Conservation (phyloP, 1,140 invertebrate species). For the Aporrectodea caliginosa region DNA sequence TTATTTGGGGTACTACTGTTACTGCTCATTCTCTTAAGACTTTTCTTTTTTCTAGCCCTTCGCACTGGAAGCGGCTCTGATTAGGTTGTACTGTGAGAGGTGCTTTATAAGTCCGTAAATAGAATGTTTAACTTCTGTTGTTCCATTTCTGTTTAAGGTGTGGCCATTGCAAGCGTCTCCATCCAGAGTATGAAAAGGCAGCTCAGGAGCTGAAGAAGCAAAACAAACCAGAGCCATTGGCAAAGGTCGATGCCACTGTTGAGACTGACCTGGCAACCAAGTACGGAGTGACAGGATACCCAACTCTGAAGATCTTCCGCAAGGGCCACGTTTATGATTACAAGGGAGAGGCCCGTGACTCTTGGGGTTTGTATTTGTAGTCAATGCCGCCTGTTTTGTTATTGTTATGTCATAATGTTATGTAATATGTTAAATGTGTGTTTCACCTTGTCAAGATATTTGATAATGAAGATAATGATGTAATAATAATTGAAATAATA, state of each 20-base stretch:
- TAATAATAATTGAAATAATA: too few relatives aligned
- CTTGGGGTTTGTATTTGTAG: constrained; percentile 40
- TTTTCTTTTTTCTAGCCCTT: too few relatives aligned
- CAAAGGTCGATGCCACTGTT: constrained; percentile 71
- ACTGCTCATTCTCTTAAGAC: too few relatives aligned
- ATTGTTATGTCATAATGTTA: too few relatives aligned
- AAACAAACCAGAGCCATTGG: constrained; percentile 82
- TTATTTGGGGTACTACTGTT: too few relatives aligned
- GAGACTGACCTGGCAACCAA: constrained; percentile 74
- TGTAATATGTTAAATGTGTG: neutral
- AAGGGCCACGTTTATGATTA: constrained; percentile 86
- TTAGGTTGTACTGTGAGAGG: too few relatives aligned
- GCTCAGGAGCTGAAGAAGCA: constrained; percentile 75
- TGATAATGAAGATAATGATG: too few relatives aligned
- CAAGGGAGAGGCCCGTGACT: constrained; percentile 74
- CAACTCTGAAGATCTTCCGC: constrained; percentile 91
- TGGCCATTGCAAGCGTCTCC: constrained; percentile 93
- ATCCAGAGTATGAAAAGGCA: constrained; percentile 94
- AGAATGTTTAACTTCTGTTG: too few relatives aligned
- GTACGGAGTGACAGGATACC: constrained; percentile 87
- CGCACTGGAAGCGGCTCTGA: too few relatives aligned
- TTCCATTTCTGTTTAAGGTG: too few relatives aligned
- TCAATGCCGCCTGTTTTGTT: too few relatives aligned
- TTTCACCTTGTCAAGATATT: neutral
- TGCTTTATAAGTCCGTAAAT: too few relatives aligned